Conservation (phyloP, 2,888 invertebrate genomes). For the Pherbina coryleti region DNA sequence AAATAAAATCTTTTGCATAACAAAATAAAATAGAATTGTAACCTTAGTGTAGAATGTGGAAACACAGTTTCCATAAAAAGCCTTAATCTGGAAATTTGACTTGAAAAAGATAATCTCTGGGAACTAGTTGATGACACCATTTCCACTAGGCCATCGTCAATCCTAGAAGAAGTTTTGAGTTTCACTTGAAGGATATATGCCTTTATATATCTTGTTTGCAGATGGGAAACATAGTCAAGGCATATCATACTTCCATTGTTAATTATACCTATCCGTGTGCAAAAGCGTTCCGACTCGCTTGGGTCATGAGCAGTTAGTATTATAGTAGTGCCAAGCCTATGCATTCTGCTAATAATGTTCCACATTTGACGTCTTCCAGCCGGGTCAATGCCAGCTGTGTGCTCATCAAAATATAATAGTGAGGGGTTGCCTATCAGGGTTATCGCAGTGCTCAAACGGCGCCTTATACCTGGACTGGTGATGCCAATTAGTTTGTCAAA, state of each 20-base stretch:
- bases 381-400: conserved; percentile 53
- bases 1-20: background rate
- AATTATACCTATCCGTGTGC: conserved; percentile 45
- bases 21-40: conserved; percentile 17
- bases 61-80: conserved; percentile 53
- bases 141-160: background rate
- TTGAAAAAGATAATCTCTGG: too few relatives aligned
- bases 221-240: background rate
- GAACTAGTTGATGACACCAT: background rate
- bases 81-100: conserved; percentile 49
- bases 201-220: background rate
- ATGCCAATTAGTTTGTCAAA: conserved; percentile 34
- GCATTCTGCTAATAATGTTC: conserved; percentile 66
- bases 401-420: conserved; percentile 51
- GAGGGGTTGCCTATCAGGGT: conserved; percentile 50
- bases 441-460: conserved; percentile 50
- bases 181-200: background rate
- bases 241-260: conserved; percentile 40
- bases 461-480: conserved; percentile 51
- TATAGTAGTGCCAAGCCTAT: conserved; percentile 48
- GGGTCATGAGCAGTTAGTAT: conserved; percentile 71
- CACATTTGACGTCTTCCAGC: conserved; percentile 49
- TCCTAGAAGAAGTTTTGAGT: background rate
- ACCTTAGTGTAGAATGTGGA: conserved; percentile 46
- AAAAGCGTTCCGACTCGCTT: conserved; percentile 60